Evolutionary conservation across 2,113 vertebrate species (phyloP).

Genomic region (Zapus hudsonius): DNA sequence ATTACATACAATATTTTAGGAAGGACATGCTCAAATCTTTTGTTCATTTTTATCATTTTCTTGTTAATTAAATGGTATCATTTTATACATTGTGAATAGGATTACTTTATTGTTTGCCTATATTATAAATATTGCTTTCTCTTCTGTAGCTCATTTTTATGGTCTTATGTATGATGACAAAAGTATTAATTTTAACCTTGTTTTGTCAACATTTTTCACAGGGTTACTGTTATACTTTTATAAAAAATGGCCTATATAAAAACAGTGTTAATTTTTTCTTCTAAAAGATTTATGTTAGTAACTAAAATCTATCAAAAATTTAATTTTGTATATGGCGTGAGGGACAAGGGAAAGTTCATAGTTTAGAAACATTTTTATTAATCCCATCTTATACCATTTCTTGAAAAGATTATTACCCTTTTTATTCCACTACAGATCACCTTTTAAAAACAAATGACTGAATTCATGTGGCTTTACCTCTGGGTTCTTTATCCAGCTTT

Average conservation of each 20-base stretch:
- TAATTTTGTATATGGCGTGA: not conserved
- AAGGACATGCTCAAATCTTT: not conserved
- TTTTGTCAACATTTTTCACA: not conserved
- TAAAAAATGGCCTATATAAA: conserved; percentile 2
- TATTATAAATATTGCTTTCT: not conserved
- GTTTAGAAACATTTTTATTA: not conserved
- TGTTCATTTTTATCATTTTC: not conserved
- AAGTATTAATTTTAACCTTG: not conserved
- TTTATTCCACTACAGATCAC: not conserved
- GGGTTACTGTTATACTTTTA: not conserved
- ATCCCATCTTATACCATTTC: not conserved
- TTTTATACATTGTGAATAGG: not conserved
- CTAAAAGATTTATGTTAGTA: not conserved
- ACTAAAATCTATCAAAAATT: conserved; percentile 18
- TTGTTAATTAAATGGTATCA: not conserved
- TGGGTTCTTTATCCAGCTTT: not conserved
- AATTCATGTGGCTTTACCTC: not conserved
- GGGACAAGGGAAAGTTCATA: not conserved
- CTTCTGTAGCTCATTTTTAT: not conserved
- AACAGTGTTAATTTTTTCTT: not conserved
- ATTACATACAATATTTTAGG: not conserved
- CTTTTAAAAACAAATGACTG: not conserved
- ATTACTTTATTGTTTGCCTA: not conserved
- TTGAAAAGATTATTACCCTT: not conserved
- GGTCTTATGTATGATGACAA: not conserved